Base-by-base conservation (phyloP, 2,113 vertebrate genomes). In the Ariopsis seemanni region DNA sequence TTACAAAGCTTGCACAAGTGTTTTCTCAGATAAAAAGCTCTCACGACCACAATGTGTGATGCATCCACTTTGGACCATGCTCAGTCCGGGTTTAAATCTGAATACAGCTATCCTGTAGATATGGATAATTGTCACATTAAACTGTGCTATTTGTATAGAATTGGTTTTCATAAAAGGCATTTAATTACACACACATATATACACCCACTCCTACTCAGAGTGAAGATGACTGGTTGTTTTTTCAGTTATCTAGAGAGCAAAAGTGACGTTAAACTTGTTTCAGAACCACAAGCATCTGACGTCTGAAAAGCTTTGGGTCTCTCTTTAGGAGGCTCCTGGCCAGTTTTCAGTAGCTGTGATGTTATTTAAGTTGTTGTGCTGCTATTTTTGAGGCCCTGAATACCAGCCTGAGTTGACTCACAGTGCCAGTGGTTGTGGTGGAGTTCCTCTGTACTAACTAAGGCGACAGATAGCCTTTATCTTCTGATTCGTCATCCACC, bases 391-490 rank as follows among this genome's bases (percentile, higher is more conserved):
- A 63, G 27, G 11, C 67, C 15, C 2, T 15, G 27, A 80, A 52
- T 25, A 55, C 50, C 7, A 65, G 50, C 1, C n/a, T 1, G 20
- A 53, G 53, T n/a, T 79, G 30, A 67, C 10, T 79, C 67, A 83
- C 10, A 9, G 7, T 83, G 48, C 58, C 52, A 81, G 63, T 60
- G 65, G 65, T 60, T 81, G 77, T 89, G 75, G 63, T 58, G 81
- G 62, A 67, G 74, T 42, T 42, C 85, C 82, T 84, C 65, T 52
- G 25, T 60, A 34, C 53, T 52, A 57, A 48, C 50, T 20, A 25
- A 67, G 60, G 84, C 30, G 60, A 69, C 50, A 30, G 27, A 82
- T 89, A 81, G 71, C 77, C 58, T 83, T 87, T 87, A 83, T 77
- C 81, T 77, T 83, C 57, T 12, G 58, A 52, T 62, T 75, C 71